These are phyloP conservation scores for Leucopsar rothschildi DNA, from an alignment of 2,113 vertebrate species.

Conservation along the genomic window DNA sequence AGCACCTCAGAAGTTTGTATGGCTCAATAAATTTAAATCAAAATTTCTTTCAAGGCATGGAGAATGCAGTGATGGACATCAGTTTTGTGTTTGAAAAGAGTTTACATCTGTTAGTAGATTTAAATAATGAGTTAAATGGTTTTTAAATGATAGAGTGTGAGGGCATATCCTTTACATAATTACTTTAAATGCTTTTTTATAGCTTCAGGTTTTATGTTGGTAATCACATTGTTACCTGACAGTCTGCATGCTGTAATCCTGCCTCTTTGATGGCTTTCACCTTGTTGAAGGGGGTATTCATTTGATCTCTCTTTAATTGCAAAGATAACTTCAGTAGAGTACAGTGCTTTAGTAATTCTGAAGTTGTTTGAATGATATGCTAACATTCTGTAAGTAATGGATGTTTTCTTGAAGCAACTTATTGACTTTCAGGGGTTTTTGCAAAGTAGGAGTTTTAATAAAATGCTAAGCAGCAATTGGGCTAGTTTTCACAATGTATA, in stretches of 20 bases:
- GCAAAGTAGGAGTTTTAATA: neutral
- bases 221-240: constrained; percentile 28
- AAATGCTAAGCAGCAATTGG: neutral
- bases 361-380: neutral
- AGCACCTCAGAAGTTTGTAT: constrained; percentile 2
- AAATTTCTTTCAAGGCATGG: neutral
- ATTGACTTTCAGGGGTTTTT: neutral
- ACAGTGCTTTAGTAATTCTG: neutral
- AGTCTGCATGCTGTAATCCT: neutral
- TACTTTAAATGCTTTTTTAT: constrained; percentile 51
- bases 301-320: neutral
- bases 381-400: neutral
- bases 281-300: constrained; percentile 14
- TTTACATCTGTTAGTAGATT: constrained; percentile 63
- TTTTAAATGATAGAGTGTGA: constrained; percentile 41
- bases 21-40: constrained; percentile 3
- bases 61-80: neutral
- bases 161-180: constrained; percentile 52
- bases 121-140: constrained; percentile 54
- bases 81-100: neutral
- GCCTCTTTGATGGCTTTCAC: constrained; percentile 32
- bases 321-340: neutral
- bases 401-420: neutral
- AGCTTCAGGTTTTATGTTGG: constrained; percentile 17
- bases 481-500: neutral